Conservation (phyloP, 2,888 invertebrate species). For the Azorinus chamasolen region DNA sequence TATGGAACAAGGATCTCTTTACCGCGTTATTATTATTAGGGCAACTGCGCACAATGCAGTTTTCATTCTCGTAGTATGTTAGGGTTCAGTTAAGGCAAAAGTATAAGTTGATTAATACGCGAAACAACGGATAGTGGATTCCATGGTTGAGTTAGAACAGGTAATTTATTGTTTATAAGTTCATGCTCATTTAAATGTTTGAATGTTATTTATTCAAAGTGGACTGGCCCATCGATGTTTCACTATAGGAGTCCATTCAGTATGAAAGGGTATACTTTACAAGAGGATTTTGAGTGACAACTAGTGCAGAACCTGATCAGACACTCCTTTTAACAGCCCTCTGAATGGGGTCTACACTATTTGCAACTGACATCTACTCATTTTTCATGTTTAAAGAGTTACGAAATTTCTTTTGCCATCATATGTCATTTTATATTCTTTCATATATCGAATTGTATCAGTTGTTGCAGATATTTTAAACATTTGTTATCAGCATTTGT, state of each 20-base stretch:
- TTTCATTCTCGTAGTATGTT: constrained; percentile 67
- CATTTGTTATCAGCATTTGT: too few species aligned
- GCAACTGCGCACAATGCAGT: constrained; percentile 85
- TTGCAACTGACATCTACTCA: too few species aligned
- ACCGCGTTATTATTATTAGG: constrained; percentile 58
- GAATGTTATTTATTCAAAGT: not conserved
- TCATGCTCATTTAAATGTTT: not conserved
- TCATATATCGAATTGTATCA: too few species aligned
- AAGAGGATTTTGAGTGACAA: too few species aligned
- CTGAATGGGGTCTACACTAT: too few species aligned
- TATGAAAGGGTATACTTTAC: too few species aligned
- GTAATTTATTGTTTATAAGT: constrained; percentile 37
- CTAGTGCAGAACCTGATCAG: too few species aligned
- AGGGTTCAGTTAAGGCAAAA: constrained; percentile 70
- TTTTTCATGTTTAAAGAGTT: not conserved
- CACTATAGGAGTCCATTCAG: too few species aligned
- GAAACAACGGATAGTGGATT: not conserved
- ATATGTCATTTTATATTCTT: not conserved
- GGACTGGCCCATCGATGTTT: too few species aligned
- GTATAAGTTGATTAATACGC: constrained; percentile 1
- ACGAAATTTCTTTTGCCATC: constrained; percentile 1
- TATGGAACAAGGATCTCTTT: constrained; percentile 29
- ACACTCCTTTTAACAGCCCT: too few species aligned
- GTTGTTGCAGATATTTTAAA: too few species aligned
- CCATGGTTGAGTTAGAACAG: constrained; percentile 28